Percentiles rank a stretch among this genome's conserved stretches.
Conservation (phyloP, 2,113 vertebrate species). For the Merops nubicus region DNA sequence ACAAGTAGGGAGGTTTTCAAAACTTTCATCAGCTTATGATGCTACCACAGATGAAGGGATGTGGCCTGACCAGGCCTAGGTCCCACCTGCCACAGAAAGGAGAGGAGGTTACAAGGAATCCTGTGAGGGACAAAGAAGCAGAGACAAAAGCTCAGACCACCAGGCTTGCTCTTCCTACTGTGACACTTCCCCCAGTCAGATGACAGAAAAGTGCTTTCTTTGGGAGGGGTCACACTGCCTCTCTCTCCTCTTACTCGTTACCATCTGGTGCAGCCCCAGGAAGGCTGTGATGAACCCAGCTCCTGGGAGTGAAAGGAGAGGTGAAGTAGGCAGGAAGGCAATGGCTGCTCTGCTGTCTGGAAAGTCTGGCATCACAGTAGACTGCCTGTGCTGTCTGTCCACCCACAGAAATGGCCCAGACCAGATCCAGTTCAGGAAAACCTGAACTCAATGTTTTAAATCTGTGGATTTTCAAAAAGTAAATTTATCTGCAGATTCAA, state of each 20-base stretch:
- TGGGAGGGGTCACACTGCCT: not conserved
- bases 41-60: not conserved
- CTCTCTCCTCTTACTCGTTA: not conserved
- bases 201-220: not conserved
- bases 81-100: not conserved
- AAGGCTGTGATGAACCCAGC: not conserved
- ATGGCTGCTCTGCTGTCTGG: not conserved
- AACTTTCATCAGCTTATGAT: not conserved
- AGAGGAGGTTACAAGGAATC: not conserved
- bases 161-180: not conserved
- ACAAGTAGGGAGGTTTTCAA: not conserved
- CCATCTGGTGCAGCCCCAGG: not conserved
- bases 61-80: not conserved
- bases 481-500: not conserved
- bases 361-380: not conserved
- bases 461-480: not conserved
- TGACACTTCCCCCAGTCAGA: not conserved
- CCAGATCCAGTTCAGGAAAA: not conserved
- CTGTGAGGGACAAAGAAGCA: not conserved
- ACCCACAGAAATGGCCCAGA: not conserved
- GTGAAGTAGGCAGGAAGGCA: not conserved
- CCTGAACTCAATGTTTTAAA: not conserved
- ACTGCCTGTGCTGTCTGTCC: not conserved
- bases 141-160: not conserved
- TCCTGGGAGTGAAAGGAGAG: not conserved